Evolutionary conservation across 2,888 invertebrate species (phyloP).

Genomic region (Rhimphoctona megacephalus): DNA sequence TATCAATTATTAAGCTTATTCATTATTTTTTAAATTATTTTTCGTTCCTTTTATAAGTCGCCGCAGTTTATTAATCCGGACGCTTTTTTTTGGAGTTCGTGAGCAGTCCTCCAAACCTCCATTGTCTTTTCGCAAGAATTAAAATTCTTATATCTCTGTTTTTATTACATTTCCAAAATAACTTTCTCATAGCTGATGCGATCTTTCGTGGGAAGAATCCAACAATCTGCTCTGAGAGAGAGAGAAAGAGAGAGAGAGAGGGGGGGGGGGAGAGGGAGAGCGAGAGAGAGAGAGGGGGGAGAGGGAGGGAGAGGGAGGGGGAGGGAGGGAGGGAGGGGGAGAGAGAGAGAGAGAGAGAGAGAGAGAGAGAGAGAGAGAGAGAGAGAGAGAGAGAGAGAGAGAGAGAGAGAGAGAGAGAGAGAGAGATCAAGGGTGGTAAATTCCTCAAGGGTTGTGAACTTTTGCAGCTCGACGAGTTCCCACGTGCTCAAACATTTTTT

Average conservation of each 20-base stretch:
- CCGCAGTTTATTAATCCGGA: not conserved
- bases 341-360: not conserved
- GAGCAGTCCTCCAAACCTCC: not conserved
- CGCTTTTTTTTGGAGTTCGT: constrained; percentile 8
- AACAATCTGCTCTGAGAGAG: constrained; percentile 14
- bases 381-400: constrained; percentile 6
- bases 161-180: constrained; percentile 45
- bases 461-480: constrained; percentile 29
- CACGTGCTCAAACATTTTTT: constrained; percentile 26
- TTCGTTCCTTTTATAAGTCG: not conserved
- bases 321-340: no score
- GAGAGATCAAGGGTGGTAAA: constrained; percentile 39
- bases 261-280: not conserved
- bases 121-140: constrained; percentile 11
- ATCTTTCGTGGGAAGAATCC: constrained; percentile 60
- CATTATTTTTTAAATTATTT: not conserved
- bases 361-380: constrained; percentile 5
- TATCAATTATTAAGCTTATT: no score
- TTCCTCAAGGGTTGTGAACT: constrained; percentile 57
- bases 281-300: not conserved
- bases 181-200: constrained; percentile 62
- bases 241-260: not conserved
- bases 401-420: not conserved
- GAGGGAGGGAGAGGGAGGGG: not conserved
- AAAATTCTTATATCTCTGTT: not conserved